phyloP scores from a whole-genome alignment of 2,888 invertebrate species.

The Acleris emargana region DNA sequence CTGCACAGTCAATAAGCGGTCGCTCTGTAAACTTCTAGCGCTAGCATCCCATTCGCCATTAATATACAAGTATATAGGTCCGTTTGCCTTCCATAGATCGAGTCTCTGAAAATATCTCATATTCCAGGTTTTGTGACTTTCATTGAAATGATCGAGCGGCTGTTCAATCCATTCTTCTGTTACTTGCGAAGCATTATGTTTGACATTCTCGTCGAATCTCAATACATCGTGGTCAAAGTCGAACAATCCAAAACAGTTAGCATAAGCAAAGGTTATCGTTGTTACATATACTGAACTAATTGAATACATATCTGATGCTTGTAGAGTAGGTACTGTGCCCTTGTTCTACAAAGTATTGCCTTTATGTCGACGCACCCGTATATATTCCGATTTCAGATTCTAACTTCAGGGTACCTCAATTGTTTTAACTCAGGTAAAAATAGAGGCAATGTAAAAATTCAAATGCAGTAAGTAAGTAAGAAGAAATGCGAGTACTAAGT shows the following conservation, averaged over 20 bases:
- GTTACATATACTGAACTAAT: slow-evolving; percentile 33
- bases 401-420: background rate
- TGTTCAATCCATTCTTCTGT: slow-evolving; percentile 61
- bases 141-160: slow-evolving; percentile 67
- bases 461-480: too few relatives aligned
- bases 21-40: slow-evolving; percentile 52
- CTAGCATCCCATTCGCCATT: slow-evolving; percentile 64
- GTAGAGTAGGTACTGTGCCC: background rate
- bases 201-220: background rate
- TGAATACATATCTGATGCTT: slow-evolving; percentile 3
- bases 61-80: slow-evolving; percentile 67
- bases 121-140: slow-evolving; percentile 59
- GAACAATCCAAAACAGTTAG: slow-evolving; percentile 48
- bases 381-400: background rate
- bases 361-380: background rate
- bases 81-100: slow-evolving; percentile 58
- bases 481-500: too few relatives aligned
- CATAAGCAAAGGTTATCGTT: slow-evolving; percentile 42
- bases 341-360: background rate
- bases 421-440: background rate
- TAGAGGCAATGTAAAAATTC: too few relatives aligned
- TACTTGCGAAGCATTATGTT: slow-evolving; percentile 41
- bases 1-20: slow-evolving; percentile 61
- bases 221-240: slow-evolving; percentile 40
- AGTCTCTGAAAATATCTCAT: slow-evolving; percentile 70